Percentiles rank a stretch among this genome's conserved stretches.
Evolutionary conservation across 30 jellyfish, hydroid and myxozoan species (phyloP).

Genomic region (Turritopsis rubra): DNA sequence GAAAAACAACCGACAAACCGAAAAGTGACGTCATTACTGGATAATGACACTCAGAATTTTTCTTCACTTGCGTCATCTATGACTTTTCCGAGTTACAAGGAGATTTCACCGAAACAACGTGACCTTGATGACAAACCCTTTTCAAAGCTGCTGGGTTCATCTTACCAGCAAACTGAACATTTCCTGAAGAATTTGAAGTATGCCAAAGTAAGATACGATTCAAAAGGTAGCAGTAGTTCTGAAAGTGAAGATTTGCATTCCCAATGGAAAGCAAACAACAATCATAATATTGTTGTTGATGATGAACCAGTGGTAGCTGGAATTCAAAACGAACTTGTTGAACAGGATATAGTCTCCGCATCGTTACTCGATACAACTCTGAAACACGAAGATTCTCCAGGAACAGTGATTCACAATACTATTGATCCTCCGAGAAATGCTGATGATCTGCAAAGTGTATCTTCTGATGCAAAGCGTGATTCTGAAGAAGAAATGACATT

Average conservation of each 20-base stretch:
- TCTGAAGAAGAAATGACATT: neutral
- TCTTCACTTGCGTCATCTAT: neutral
- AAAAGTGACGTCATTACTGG: neutral
- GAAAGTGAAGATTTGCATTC: neutral
- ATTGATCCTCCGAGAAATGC: neutral
- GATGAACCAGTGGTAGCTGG: neutral
- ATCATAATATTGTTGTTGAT: neutral
- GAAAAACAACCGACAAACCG: neutral
- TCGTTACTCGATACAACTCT: neutral
- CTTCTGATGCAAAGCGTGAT: slow-evolving; percentile 11
- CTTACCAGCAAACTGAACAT: slow-evolving; percentile 48
- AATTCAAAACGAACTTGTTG: neutral
- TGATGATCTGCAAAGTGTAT: neutral
- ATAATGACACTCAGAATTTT: neutral
- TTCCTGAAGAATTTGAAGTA: slow-evolving; percentile 41
- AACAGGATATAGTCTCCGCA: slow-evolving; percentile 17
- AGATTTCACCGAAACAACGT: neutral
- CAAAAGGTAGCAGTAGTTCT: neutral
- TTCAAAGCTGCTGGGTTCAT: slow-evolving; percentile 43
- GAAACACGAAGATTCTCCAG: neutral
- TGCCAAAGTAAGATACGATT: neutral
- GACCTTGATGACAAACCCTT: slow-evolving; percentile 29
- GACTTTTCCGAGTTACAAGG: neutral
- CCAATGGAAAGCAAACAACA: neutral
- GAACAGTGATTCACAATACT: neutral